Base-by-base conservation (phyloP, 2,888 invertebrate species). In the Pomacea canaliculata region DNA sequence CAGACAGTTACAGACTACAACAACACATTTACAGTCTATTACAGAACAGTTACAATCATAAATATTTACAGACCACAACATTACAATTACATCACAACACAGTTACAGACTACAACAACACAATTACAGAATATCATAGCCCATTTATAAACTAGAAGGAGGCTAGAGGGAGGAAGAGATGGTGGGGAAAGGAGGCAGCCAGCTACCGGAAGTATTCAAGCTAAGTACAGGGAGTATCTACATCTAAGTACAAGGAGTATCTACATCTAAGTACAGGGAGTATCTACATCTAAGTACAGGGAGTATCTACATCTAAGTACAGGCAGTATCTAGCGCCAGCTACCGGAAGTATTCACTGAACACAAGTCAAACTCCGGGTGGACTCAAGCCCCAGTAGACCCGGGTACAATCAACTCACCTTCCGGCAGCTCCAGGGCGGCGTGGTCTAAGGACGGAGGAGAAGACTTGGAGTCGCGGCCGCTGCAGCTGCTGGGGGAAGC, bases 391-490 rank as follows among this genome's bases (percentile, higher is more conserved):
- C 37, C 37, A 37, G 37, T 37, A 37, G 37, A 37, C 37, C 37
- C 3, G 37, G 37, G 3, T 4, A 8, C 51, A 63, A 1, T 7
- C 5, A 1, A 37, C 76, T 71, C 76, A 86, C 87, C 87, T 77
- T 86, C 85, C 19, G 85, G 85, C 4, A 87, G 77, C 23, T 84
- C 85, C 7, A 87, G 73, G 0, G 83, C 80, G 0, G 83, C 76
- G 0, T 79, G 66, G 23, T 85, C 83, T 2, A 83, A 63, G 0
- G 74, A 60, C 59, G 79, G 78, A 10, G 79, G 79, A 37, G 83
- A 78, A 18, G 77, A 78, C 51, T 62, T 70, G 7, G 37, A 37
- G 37, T 37, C 37, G 37, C 37, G 37, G 37, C 37, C 37, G 37
- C n/a, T 62, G 23, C 73, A 78, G 70, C 70, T 81, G 13, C 78